Conservation (phyloP, 2,797 vertebrate species). For the Eupleurogrammus muticus region DNA sequence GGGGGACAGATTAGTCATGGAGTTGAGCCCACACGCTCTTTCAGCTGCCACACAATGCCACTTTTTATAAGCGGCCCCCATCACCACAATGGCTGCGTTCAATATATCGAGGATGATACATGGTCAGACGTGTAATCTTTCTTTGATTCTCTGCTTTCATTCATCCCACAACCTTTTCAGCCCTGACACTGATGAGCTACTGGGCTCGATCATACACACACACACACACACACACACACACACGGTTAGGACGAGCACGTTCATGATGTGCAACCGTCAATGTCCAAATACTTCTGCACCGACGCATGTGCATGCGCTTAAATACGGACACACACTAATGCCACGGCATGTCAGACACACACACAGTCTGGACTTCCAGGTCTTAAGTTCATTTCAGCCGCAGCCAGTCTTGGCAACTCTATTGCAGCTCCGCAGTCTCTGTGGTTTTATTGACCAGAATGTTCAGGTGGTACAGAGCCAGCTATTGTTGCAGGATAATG, state of each 20-base stretch:
- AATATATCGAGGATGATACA: constrained; percentile 99
- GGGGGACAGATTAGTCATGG: constrained; percentile 99
- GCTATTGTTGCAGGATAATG: constrained; percentile 71
- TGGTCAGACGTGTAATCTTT: constrained; percentile 99
- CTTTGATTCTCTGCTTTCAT: constrained; percentile 98
- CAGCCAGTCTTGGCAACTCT: constrained; percentile 64
- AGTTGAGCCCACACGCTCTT: constrained; percentile 98
- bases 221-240: constrained; percentile 32
- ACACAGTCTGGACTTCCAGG: constrained; percentile 41
- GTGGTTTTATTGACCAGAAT: constrained; percentile 68
- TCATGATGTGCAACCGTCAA: constrained; percentile 18
- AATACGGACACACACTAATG: constrained; percentile 15
- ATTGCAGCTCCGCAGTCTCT: constrained; percentile 49
- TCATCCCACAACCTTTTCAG: constrained; percentile 98
- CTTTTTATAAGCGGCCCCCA: constrained; percentile 97
- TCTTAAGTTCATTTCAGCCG: constrained; percentile 73
- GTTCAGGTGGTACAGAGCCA: constrained; percentile 63
- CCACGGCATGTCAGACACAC: constrained; percentile 3
- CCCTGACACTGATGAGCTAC: constrained; percentile 97
- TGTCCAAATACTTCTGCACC: constrained; percentile 47
- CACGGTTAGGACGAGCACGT: constrained; percentile 25
- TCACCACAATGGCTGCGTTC: constrained; percentile 98
- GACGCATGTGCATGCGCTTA: constrained; percentile 18
- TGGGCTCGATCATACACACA: constrained; percentile 82
- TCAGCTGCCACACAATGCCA: constrained; percentile 96